Percentiles rank a stretch among this genome's conserved stretches.
Conservation (phyloP, 2,797 vertebrate genomes). For the Mormyrus proboscirostris region DNA sequence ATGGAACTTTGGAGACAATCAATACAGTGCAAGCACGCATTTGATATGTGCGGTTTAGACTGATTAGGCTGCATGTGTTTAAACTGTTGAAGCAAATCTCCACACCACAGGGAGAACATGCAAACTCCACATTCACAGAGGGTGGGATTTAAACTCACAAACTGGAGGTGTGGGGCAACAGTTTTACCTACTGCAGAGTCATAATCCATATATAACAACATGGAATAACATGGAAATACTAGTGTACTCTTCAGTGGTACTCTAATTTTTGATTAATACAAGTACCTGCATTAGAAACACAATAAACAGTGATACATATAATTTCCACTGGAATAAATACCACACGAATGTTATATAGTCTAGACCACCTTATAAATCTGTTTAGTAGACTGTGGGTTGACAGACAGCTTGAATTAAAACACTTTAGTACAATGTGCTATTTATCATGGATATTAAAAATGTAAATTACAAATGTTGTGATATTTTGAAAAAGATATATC, state of each 20-base stretch:
- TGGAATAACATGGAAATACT: not conserved
- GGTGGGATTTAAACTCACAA: not conserved
- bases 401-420: not conserved
- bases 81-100: not conserved
- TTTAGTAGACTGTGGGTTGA: not conserved
- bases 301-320: not conserved
- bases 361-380: not conserved
- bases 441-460: not conserved
- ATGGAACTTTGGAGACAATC: not conserved
- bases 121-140: not conserved
- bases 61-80: not conserved
- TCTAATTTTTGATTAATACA: not conserved
- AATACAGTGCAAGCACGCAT: not conserved
- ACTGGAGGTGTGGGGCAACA: not conserved
- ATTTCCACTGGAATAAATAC: not conserved
- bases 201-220: not conserved
- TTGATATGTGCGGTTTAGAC: not conserved
- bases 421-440: not conserved
- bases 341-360: not conserved
- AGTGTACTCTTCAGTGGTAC: not conserved
- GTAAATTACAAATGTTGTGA: not conserved
- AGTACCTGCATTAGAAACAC: not conserved
- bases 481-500: not conserved
- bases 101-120: not conserved
- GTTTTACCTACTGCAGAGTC: not conserved